phyloP scores from a whole-genome alignment of 2,113 vertebrate species.

The Marmota flaviventris region DNA sequence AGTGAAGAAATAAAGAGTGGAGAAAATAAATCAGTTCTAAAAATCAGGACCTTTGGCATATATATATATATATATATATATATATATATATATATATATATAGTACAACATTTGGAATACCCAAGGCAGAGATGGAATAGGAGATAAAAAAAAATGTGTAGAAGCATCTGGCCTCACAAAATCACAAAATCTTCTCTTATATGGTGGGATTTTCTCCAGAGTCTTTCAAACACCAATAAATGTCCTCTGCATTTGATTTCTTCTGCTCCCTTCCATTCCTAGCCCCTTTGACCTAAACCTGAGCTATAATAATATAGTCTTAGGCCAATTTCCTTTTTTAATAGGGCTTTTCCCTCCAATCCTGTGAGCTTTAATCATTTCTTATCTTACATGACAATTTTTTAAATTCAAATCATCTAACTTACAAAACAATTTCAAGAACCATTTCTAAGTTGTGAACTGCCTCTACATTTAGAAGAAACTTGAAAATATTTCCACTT shows the following conservation, averaged over 20 bases:
- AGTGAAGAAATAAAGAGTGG: not conserved
- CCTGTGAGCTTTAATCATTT: not conserved
- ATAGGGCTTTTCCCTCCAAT: not conserved
- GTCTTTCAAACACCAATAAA: not conserved
- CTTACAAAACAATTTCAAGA: not conserved
- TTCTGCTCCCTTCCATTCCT: not conserved
- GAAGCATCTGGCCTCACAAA: not conserved
- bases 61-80: too few species aligned
- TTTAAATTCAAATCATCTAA: not conserved
- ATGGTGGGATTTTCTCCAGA: not conserved
- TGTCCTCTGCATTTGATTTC: not conserved
- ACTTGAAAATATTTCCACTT: not conserved
- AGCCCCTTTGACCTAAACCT: not conserved
- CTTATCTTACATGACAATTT: not conserved
- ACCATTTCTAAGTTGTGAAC: not conserved
- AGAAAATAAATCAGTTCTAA: conserved; percentile 1
- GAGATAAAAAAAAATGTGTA: conserved; percentile 19
- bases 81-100: not conserved
- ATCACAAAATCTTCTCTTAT: not conserved
- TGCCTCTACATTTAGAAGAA: not conserved
- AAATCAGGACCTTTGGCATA: not conserved
- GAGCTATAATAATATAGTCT: not conserved
- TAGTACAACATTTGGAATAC: not conserved
- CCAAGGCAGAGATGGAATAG: not conserved
- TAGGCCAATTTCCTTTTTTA: not conserved